phyloP scores from a whole-genome alignment of 2,797 vertebrate species.

The Enteromius anoplus region DNA sequence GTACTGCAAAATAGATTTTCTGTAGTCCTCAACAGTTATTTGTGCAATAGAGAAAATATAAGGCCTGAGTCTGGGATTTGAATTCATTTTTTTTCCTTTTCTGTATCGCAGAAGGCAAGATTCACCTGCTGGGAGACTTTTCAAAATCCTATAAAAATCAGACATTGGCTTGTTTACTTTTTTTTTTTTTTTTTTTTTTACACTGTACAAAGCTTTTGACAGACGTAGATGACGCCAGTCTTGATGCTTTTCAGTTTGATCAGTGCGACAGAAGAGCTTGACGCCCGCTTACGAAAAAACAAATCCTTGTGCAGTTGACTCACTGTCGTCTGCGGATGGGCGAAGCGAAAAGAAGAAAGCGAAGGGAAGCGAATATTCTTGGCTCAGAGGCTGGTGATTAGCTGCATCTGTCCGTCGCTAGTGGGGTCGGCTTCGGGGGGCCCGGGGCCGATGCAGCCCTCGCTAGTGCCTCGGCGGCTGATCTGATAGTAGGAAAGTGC shows the following conservation, averaged over 20 bases:
- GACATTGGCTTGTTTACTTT: conserved; percentile 57
- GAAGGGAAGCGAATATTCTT: background rate
- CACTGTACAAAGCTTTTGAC: conserved; percentile 63
- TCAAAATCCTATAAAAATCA: conserved; percentile 67
- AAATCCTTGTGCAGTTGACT: conserved; percentile 51
- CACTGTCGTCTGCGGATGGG: conserved; percentile 46
- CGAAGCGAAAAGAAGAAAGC: conserved; percentile 55
- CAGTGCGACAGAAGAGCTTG: conserved; percentile 58
- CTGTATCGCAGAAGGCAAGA: conserved; percentile 58
- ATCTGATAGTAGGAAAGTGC: conserved; percentile 97
- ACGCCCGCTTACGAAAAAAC: conserved; percentile 64
- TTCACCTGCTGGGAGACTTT: conserved; percentile 66
- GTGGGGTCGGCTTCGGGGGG: conserved; percentile 80
- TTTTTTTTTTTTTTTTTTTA: conserved; percentile 64
- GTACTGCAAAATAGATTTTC: conserved; percentile 99
- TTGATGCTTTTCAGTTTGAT: conserved; percentile 44
- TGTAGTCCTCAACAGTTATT: conserved; percentile 98
- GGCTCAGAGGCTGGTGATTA: conserved; percentile 96
- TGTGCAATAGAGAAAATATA: conserved; percentile 99
- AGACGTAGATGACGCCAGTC: conserved; percentile 59
- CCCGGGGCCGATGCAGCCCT: conserved; percentile 90
- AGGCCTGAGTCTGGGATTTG: conserved; percentile 99
- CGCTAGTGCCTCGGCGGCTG: conserved; percentile 89
- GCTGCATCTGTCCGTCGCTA: conserved; percentile 97
- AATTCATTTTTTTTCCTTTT: conserved; percentile 84